Base-by-base conservation (phyloP, 2,113 vertebrate genomes). In the Gadus macrocephalus region DNA sequence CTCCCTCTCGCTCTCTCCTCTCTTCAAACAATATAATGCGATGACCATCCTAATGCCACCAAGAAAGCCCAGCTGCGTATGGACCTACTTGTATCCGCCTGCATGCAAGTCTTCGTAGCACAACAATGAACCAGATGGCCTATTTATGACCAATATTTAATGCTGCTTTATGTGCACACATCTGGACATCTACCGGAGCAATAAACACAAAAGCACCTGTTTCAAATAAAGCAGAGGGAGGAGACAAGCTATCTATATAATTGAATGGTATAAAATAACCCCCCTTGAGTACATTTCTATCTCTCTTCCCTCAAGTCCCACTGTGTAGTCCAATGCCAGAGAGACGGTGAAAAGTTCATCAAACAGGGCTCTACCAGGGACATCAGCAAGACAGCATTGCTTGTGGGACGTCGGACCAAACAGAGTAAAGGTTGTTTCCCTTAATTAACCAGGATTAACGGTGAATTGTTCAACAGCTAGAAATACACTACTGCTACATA, bases 311-410 rank as follows among this genome's bases (percentile, higher is more conserved):
- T 71, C 59, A 67, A 85, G 76, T 72, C 61, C 71, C 63, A 80
- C 59, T 68, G 64, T 77, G 74, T 75, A 72, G 79, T 58, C 73
- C n/a, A 0, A 68, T 38, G 80, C 75, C 69, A 67, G 16, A 76
- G 77, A 85, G 65, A 73, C 4, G 49, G 65, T 75, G 78, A 83
- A 80, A 83, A 86, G 85, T 89, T 89, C 80, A 76, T 80, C 73
- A 84, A 84, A 81, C 69, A 56, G 79, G 72, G 69, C 22, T 15
- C 74, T 38, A 72, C 12, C 42, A 69, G 71, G 59, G 19, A 82
- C 15, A 71, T 53, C 20, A 22, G 38, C 49, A 64, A 72, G 42
- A 14, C 42, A n/a, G 62, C 5, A 25, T 14, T 38, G 28, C 14
- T 15, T 17, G 9, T 38, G 25, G 42, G 60, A 72, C 68, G 65